Evolutionary conservation across 2,113 vertebrate genomes (phyloP).

Genomic region (Symphodus melops): DNA sequence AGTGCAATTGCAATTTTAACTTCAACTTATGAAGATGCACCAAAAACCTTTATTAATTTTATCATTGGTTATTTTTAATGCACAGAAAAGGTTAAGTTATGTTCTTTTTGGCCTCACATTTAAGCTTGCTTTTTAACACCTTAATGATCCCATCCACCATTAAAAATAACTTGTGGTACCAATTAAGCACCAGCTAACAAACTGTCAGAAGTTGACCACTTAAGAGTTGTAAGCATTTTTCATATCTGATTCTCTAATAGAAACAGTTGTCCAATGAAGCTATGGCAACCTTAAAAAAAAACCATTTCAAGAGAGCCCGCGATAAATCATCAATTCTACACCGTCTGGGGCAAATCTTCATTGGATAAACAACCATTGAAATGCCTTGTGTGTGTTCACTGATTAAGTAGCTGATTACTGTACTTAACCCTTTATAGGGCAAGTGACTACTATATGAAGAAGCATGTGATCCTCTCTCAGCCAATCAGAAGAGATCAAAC

Average conservation of each 20-base stretch:
- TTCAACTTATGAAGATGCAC: background rate
- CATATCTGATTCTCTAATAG: background rate
- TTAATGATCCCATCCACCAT: background rate
- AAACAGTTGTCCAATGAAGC: constrained; percentile 5
- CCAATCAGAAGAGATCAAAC: no score
- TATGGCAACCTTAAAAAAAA: constrained; percentile 2
- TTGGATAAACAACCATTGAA: constrained; percentile 15
- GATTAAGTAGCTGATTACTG: constrained; percentile 81
- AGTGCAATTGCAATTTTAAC: background rate
- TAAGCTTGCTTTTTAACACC: background rate
- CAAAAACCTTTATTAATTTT: constrained; percentile 1
- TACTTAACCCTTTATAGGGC: no score
- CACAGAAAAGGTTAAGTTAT: background rate
- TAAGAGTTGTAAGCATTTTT: background rate
- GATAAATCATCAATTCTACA: background rate
- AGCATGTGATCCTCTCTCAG: no score
- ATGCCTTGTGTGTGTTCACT: constrained; percentile 52
- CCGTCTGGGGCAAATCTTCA: background rate
- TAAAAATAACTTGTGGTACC: constrained; percentile 30
- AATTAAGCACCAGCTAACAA: constrained; percentile 8
- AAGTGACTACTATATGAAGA: no score
- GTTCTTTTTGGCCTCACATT: background rate
- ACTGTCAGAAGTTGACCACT: constrained; percentile 8
- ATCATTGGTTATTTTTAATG: background rate
- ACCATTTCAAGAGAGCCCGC: background rate